Percentiles rank a stretch among this genome's conserved stretches.
Conservation (phyloP, 2,888 invertebrate species). For the Troilus luridus region DNA sequence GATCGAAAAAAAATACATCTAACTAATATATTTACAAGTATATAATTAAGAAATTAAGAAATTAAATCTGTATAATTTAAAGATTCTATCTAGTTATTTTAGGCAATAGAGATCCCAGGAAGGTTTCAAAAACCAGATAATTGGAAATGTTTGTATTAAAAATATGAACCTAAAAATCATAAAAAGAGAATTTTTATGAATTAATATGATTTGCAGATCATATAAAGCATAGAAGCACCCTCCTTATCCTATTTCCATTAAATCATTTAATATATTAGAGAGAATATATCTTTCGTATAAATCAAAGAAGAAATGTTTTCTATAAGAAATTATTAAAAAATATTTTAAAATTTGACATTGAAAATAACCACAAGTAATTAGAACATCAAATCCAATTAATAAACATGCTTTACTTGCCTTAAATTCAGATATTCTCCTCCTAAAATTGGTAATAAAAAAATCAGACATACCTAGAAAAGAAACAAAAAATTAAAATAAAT, state of each 20-base stretch:
- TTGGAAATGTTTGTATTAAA: background rate
- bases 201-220: background rate
- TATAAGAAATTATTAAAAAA: background rate
- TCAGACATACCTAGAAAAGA: background rate
- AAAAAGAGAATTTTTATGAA: background rate
- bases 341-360: background rate
- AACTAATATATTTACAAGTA: background rate
- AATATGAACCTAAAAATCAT: background rate
- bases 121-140: background rate
- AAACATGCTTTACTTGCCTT: background rate
- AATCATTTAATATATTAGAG: background rate
- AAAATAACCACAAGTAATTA: background rate
- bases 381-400: background rate
- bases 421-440: background rate
- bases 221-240: too few relatives aligned
- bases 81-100: background rate
- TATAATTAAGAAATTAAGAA: background rate
- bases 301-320: background rate
- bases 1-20: background rate
- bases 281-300: too few relatives aligned
- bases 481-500: background rate
- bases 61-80: background rate
- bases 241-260: background rate
- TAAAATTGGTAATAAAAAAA: background rate
- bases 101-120: background rate